Evolutionary conservation across 2,113 vertebrate species (phyloP), one percentile per base, ranked within the genome.

Genomic region (Datnioides undecimradiatus): DNA sequence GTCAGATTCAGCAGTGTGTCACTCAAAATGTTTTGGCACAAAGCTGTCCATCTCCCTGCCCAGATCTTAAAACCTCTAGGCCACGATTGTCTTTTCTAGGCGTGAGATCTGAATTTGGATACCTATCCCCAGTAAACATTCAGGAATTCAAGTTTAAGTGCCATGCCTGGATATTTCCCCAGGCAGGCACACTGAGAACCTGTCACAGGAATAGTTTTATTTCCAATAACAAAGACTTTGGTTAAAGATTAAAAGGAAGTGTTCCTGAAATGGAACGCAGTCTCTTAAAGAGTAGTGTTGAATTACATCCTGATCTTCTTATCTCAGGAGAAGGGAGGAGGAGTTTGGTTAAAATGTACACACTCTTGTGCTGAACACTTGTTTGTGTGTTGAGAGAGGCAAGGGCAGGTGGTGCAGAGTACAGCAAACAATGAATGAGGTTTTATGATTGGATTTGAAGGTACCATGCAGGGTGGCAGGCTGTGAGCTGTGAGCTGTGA

Each of bases 171-270:
- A n/a, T 59, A 46, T 67, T 76, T 62, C 54, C 57, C 72, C 62
- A 59, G 34, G 57, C 67, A 79, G 65, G 76, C 51, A 82, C 54
- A 79, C 80, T 1, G 65, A 77, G 73, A 79, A 73, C 60, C 83
- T 84, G 76, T 79, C 79, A 82, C 66, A 77, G 70, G 78, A 88
- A 89, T 84, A 41, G 58, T 90, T 93, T 92, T 59, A 91, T 90
- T 89, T 84, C 78, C 81, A 76, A 77, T 85, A 89, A 87, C 68
- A 83, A 92, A 89, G 75, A 78, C 78, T 83, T 79, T 79, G 73
- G 92, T 92, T 94, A 93, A 94, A 91, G 80, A 94, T 94, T 94
- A 93, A 94, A 93, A 84, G 86, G 82, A 86, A 83, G 62, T 82
- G 85, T 84, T 91, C 74, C 58, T 73, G 67, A 68, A 65, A 60